A percentile compares a stretch with the other conserved stretches of the same genome.
Evolutionary conservation across 1,140 invertebrate genomes (phyloP).

Genomic region (Telenomus remus): DNA sequence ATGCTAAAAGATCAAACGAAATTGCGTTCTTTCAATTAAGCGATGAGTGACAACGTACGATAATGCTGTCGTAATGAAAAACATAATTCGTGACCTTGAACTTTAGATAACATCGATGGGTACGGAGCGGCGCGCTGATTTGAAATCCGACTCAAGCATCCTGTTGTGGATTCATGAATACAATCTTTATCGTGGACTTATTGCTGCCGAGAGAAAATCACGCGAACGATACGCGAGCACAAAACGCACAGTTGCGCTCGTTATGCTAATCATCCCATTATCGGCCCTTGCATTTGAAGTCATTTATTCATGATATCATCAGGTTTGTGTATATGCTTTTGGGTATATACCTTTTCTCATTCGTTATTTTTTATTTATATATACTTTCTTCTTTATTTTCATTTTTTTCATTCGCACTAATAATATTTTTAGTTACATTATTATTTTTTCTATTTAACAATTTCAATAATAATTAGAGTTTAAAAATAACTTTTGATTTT

Average conservation of each 20-base stretch:
- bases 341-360: constrained; percentile 3
- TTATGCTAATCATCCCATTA: constrained; percentile 44
- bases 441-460: no score
- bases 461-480: no score
- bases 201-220: constrained; percentile 23
- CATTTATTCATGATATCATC: constrained; percentile 33
- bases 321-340: constrained; percentile 36
- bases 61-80: constrained; percentile 28
- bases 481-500: no score
- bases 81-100: constrained; percentile 49
- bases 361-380: constrained; percentile 6
- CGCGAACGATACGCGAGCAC: constrained; percentile 10
- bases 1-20: neutral
- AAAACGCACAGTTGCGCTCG: constrained; percentile 20
- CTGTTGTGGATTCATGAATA: constrained; percentile 56
- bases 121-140: constrained; percentile 19
- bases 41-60: constrained; percentile 19
- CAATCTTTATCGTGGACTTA: constrained; percentile 46
- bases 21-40: constrained; percentile 29
- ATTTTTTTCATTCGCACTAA: no score
- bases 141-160: constrained; percentile 29
- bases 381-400: neutral
- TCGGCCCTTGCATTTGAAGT: constrained; percentile 36
- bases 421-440: no score
- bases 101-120: constrained; percentile 47